phyloP scores from a whole-genome alignment of 2,113 vertebrate species.

The Platycercus adscitus region DNA sequence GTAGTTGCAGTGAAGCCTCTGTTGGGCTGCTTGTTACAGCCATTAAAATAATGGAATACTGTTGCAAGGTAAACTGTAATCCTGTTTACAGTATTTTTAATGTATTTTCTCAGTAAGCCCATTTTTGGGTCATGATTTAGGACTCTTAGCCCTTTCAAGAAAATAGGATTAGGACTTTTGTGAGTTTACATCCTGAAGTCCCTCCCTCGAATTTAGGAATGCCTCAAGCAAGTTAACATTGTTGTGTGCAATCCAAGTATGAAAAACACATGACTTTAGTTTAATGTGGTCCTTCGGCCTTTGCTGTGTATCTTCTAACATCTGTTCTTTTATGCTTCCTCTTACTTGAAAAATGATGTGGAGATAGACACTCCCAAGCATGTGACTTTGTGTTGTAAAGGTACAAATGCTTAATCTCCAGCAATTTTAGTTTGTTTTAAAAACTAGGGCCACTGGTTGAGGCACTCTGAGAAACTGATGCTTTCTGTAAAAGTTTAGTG shows the following conservation, averaged over 20 bases:
- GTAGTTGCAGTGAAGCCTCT: background rate
- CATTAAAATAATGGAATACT: background rate
- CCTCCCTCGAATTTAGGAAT: background rate
- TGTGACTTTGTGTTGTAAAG: background rate
- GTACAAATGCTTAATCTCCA: background rate
- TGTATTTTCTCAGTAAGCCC: background rate
- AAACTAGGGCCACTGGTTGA: background rate
- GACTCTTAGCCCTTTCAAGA: background rate
- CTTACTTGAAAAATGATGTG: background rate
- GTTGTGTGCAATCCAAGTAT: background rate
- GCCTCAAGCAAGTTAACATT: background rate
- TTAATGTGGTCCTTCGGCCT: background rate
- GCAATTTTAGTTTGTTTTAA: background rate
- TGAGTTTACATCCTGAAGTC: background rate
- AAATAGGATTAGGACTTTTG: background rate
- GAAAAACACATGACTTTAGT: background rate
- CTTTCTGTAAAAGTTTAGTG: background rate
- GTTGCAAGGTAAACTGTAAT: conserved; percentile 25
- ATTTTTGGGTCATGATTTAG: background rate
- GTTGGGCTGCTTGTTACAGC: background rate
- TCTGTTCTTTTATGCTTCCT: background rate
- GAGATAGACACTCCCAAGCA: background rate
- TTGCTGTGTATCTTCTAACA: background rate
- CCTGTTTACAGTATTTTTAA: background rate
- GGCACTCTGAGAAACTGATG: background rate